Evolutionary conservation across 2,888 invertebrate species (phyloP).

Genomic region (Neria commutata): DNA sequence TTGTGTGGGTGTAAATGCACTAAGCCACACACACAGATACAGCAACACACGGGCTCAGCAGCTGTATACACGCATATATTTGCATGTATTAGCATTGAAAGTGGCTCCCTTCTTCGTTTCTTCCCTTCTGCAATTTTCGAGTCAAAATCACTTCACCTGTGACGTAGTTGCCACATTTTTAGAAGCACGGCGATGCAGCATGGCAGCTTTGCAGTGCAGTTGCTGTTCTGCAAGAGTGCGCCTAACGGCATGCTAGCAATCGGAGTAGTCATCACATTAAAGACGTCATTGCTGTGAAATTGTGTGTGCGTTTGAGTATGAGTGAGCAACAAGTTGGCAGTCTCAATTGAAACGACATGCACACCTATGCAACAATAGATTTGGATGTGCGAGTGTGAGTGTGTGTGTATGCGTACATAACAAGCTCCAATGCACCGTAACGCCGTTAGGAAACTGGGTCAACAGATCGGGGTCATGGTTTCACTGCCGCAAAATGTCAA

Average conservation of each 20-base stretch:
- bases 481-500: not conserved
- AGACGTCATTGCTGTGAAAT: too few species aligned
- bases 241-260: not conserved
- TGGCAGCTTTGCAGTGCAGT: not conserved
- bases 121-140: not conserved
- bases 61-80: not conserved
- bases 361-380: conserved; percentile 28
- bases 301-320: not conserved
- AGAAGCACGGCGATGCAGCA: not conserved
- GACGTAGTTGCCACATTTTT: not conserved
- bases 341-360: not conserved
- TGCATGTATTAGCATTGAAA: not conserved
- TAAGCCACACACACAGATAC: not conserved
- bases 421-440: not conserved
- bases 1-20: too few species aligned
- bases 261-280: not conserved
- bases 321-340: not conserved
- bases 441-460: not conserved
- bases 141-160: not conserved
- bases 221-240: not conserved
- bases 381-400: too few species aligned
- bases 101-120: not conserved
- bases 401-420: too few species aligned
- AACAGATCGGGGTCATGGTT: not conserved
- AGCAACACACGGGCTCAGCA: not conserved